A percentile compares a stretch with the other conserved stretches of the same genome.
phyloP scores from a whole-genome alignment of 2,888 invertebrate genomes.

The Anorthoa munda region DNA sequence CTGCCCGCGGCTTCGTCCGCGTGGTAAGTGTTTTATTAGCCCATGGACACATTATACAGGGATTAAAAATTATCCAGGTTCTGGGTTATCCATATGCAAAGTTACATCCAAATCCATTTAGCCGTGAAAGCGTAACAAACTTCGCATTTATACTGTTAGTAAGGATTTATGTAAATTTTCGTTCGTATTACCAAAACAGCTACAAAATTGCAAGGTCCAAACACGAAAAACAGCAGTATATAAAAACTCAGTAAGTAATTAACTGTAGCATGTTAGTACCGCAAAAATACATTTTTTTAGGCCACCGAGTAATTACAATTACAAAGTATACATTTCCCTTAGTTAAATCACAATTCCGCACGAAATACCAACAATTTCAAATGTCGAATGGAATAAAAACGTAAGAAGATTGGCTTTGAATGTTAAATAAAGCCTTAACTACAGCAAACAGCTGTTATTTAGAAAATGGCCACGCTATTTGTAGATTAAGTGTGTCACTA shows the following conservation, averaged over 20 bases:
- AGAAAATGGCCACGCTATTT: slow-evolving; percentile 50
- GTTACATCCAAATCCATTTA: no score
- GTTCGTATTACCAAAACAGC: no score
- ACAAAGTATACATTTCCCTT: slow-evolving; percentile 15
- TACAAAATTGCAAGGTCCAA: neutral
- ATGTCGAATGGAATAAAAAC: slow-evolving; percentile 20
- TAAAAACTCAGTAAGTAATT: slow-evolving; percentile 5
- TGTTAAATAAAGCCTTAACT: neutral
- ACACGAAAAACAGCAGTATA: neutral
- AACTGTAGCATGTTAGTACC: slow-evolving; percentile 23
- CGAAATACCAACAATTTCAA: slow-evolving; percentile 19
- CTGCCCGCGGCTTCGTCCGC: no score
- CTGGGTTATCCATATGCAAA: no score
- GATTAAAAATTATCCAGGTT: no score
- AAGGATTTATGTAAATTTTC: no score
- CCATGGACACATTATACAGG: no score
- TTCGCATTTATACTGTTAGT: no score
- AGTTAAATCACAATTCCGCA: slow-evolving; percentile 28
- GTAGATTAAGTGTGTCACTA: slow-evolving; percentile 51
- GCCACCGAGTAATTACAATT: slow-evolving; percentile 11
- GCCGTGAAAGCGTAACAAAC: no score
- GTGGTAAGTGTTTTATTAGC: no score
- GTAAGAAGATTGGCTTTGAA: slow-evolving; percentile 19
- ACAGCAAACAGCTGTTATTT: slow-evolving; percentile 54
- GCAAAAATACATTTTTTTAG: slow-evolving; percentile 22